Percentiles rank a stretch among this genome's conserved stretches.
Evolutionary conservation across 1,140 invertebrate species (phyloP).

Genomic region (Scaptomyza hsui): DNA sequence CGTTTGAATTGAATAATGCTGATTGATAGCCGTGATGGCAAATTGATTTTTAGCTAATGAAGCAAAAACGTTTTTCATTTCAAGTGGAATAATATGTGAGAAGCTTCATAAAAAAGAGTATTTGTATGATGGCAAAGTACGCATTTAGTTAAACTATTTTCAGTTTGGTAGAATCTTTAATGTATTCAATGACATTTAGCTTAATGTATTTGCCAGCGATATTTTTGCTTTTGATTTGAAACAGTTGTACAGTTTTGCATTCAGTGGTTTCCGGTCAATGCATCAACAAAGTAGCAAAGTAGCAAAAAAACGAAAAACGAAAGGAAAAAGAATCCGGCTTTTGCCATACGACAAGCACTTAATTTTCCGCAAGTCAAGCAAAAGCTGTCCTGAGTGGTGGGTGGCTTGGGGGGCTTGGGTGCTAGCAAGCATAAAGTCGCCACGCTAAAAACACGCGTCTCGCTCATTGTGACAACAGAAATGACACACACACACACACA

Average conservation of each 20-base stretch:
- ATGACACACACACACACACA: conserved; percentile 26
- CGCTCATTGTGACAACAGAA: conserved; percentile 38
- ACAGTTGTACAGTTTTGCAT: conserved; percentile 32
- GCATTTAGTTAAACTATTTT: too few relatives aligned
- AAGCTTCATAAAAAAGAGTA: neutral
- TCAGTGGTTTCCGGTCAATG: conserved; percentile 68
- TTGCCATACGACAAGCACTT: conserved; percentile 64
- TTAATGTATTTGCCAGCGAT: conserved; percentile 10
- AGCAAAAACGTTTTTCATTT: neutral
- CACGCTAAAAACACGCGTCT: conserved; percentile 38
- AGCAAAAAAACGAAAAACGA: conserved; percentile 12
- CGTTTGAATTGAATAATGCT: conserved; percentile 1
- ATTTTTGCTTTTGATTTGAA: conserved; percentile 1
- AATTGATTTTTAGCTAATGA: conserved; percentile 6
- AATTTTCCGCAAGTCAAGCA: conserved; percentile 62
- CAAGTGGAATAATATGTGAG: neutral
- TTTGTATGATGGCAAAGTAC: too few relatives aligned
- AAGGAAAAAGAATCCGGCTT: conserved; percentile 36
- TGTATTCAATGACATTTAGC: conserved; percentile 31
- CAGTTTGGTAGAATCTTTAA: too few relatives aligned
- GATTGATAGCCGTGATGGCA: conserved; percentile 8
- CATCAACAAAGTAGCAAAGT: conserved; percentile 68
- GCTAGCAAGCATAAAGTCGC: conserved; percentile 28
- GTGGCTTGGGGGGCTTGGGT: neutral
- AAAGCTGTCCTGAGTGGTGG: conserved; percentile 47